These are phyloP conservation scores for Gymnopithys bicolor DNA, from an alignment of 2,797 vertebrate genomes.

Conservation along the genomic window DNA sequence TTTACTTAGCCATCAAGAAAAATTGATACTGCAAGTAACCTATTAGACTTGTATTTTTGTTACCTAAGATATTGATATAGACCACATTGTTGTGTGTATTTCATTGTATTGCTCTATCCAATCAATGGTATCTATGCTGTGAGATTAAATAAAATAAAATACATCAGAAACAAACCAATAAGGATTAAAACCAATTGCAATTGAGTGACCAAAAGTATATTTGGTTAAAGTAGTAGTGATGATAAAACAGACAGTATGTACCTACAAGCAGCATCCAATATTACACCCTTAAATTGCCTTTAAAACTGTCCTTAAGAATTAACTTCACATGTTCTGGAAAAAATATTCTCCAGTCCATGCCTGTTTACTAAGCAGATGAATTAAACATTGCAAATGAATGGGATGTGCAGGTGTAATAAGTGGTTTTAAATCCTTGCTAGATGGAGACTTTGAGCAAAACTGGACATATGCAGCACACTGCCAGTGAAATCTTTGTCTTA, in stretches of 20 bases:
- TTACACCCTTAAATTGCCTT: not conserved
- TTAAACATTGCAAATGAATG: not conserved
- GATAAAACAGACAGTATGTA: not conserved
- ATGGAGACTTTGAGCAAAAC: not conserved
- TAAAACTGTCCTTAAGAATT: not conserved
- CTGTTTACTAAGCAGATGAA: not conserved
- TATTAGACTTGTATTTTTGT: not conserved
- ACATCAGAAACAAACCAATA: not conserved
- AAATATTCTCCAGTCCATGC: not conserved
- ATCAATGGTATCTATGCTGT: not conserved
- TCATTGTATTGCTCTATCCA: not conserved
- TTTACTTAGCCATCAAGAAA: not conserved
- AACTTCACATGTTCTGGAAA: not conserved
- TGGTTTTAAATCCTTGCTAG: not conserved
- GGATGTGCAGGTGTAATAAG: not conserved
- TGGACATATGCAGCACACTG: not conserved
- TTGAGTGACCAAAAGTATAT: not conserved
- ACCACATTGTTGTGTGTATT: not conserved
- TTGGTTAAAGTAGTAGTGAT: not conserved
- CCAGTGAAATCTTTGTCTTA: not conserved
- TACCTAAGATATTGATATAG: not conserved
- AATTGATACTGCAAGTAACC: not conserved
- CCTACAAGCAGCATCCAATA: not conserved
- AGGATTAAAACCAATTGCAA: not conserved
- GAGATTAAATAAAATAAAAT: not conserved